A percentile compares a stretch with the other conserved stretches of the same genome.
phyloP scores from a whole-genome alignment of 1,140 invertebrate species.

The Antheraea mylitta region DNA sequence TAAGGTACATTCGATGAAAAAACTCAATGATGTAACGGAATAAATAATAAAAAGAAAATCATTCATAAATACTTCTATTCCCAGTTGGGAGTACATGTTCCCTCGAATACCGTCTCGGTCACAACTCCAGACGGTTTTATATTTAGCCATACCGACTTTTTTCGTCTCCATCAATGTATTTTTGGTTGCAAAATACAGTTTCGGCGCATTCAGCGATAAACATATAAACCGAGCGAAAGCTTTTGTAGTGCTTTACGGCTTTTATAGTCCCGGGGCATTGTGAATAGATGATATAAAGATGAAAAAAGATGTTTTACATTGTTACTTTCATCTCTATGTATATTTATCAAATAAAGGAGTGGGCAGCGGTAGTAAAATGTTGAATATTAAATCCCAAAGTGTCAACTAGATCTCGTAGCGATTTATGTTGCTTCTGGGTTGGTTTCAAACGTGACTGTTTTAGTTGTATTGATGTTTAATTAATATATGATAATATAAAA shows the following conservation, averaged over 20 bases:
- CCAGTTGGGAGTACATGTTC: constrained; percentile 15
- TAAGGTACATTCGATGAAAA: not conserved
- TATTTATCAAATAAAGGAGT: constrained; percentile 2
- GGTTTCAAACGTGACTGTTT: too few species aligned
- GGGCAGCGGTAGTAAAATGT: not conserved
- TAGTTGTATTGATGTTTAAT: too few species aligned
- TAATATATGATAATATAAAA: too few species aligned
- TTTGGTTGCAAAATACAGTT: constrained; percentile 42
- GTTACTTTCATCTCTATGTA: not conserved
- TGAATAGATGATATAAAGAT: not conserved
- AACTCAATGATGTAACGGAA: not conserved
- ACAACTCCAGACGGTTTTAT: constrained; percentile 35
- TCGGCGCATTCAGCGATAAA: constrained; percentile 14
- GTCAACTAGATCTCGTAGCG: not conserved
- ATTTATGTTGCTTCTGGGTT: not conserved
- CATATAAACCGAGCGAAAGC: not conserved
- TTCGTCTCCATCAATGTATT: constrained; percentile 37
- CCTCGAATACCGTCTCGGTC: constrained; percentile 21
- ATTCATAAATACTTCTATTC: constrained; percentile 2
- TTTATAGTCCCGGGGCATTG: not conserved
- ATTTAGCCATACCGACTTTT: constrained; percentile 38
- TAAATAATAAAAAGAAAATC: constrained; percentile 4
- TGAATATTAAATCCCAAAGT: not conserved
- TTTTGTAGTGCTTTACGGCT: not conserved
- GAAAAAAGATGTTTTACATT: not conserved